A percentile compares a stretch with the other conserved stretches of the same genome.
Evolutionary conservation across 2,888 invertebrate genomes (phyloP).

Genomic region (Pachydiplax longipennis): DNA sequence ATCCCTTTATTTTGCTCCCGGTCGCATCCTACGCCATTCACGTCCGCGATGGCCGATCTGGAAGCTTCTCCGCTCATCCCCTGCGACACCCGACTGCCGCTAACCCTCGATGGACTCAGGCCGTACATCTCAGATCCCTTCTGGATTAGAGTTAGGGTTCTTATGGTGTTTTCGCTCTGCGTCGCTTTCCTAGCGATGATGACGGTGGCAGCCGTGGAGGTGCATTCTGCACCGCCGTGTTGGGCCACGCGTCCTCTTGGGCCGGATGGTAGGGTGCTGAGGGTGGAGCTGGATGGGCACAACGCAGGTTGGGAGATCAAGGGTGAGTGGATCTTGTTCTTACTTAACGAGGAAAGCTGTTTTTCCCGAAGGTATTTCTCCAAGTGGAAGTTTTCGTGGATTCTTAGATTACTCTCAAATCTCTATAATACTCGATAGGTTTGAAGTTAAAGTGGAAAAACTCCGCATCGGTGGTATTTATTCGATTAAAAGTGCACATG

Average conservation of each 20-base stretch:
- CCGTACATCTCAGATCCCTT: not conserved
- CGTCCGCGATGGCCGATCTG: not conserved
- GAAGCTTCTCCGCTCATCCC: constrained; percentile 18
- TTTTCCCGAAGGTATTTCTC: too few species aligned
- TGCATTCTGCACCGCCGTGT: not conserved
- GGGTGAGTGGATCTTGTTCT: too few species aligned
- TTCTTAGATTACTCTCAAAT: too few species aligned
- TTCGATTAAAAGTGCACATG: too few species aligned
- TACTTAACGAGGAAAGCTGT: too few species aligned
- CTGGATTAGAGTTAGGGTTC: not conserved
- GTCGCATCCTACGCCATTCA: not conserved
- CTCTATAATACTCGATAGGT: too few species aligned
- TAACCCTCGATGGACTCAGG: not conserved
- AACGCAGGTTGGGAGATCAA: not conserved
- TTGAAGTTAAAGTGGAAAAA: too few species aligned
- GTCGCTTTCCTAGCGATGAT: not conserved
- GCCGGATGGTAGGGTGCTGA: not conserved
- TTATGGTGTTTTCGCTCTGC: not conserved
- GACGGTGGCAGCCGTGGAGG: not conserved
- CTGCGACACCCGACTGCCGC: not conserved
- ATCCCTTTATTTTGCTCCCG: not conserved
- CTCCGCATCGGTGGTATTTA: too few species aligned
- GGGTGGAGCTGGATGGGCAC: not conserved
- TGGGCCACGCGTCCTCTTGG: not conserved
- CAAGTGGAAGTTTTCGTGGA: too few species aligned